A percentile compares a stretch with the other conserved stretches of the same genome.
These are phyloP conservation scores for Microplitis manilae DNA, from an alignment of 2,888 invertebrate genomes.

Conservation along the genomic window DNA sequence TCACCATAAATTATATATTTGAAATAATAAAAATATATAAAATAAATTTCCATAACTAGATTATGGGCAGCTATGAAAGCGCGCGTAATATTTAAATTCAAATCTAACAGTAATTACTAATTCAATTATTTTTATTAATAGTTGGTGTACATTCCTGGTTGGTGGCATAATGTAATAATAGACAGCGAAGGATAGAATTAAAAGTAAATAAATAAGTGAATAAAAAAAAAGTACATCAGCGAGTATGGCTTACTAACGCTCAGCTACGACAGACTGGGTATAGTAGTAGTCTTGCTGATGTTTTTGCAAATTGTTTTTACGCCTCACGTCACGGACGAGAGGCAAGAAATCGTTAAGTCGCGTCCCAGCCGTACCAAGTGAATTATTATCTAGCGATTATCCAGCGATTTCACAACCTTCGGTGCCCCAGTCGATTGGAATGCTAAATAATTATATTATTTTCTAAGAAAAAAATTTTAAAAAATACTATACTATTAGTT, in stretches of 20 bases:
- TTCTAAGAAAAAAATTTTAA: slow-evolving; percentile 8
- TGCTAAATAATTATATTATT: slow-evolving; percentile 15
- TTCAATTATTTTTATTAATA: neutral
- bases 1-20: no score
- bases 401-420: slow-evolving; percentile 15
- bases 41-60: no score
- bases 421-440: slow-evolving; percentile 22
- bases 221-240: neutral
- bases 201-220: neutral
- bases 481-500: neutral
- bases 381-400: slow-evolving; percentile 20
- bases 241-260: neutral
- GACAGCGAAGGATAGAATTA: no score
- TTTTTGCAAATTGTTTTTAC: slow-evolving; percentile 13
- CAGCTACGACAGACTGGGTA: neutral
- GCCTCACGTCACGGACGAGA: neutral
- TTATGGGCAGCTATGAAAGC: no score
- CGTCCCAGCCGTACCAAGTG: slow-evolving; percentile 3
- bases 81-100: no score
- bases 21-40: no score
- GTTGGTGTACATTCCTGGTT: neutral
- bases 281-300: neutral
- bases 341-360: neutral
- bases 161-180: slow-evolving; percentile 6
- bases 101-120: no score